These are phyloP conservation scores for Branchellion lobata DNA, from an alignment of 2,888 invertebrate genomes.

Conservation along the genomic window DNA sequence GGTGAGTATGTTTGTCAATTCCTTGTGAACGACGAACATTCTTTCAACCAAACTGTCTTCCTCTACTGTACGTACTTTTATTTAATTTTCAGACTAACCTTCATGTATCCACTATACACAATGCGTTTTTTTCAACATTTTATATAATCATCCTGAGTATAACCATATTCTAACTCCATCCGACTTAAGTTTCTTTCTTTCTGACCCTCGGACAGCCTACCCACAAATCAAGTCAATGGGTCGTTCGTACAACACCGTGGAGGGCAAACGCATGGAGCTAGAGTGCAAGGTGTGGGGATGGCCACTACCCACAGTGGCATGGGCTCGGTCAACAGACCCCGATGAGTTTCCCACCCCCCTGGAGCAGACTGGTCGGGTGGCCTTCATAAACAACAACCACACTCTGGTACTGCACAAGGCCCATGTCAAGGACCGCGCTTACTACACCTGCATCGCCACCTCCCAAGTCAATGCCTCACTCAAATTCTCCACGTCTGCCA, in stretches of 20 bases:
- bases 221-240: constrained; percentile 44
- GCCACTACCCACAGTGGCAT: constrained; percentile 36
- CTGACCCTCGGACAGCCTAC: too few species aligned
- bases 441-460: constrained; percentile 34
- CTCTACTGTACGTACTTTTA: constrained; percentile 31
- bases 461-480: constrained; percentile 33
- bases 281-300: constrained; percentile 44
- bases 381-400: constrained; percentile 5
- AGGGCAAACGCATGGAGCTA: constrained; percentile 39
- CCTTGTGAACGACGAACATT: constrained; percentile 30
- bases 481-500: neutral
- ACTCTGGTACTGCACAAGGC: constrained; percentile 29
- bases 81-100: too few species aligned
- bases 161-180: too few species aligned
- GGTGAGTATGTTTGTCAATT: constrained; percentile 39
- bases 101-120: too few species aligned
- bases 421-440: constrained; percentile 10
- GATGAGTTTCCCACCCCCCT: neutral
- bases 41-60: constrained; percentile 38
- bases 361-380: neutral
- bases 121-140: too few species aligned
- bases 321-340: constrained; percentile 8
- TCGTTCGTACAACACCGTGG: constrained; percentile 40
- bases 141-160: too few species aligned
- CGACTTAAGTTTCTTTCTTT: too few species aligned